phyloP scores from a whole-genome alignment of 1,140 invertebrate genomes.

The Drosophila lini region DNA sequence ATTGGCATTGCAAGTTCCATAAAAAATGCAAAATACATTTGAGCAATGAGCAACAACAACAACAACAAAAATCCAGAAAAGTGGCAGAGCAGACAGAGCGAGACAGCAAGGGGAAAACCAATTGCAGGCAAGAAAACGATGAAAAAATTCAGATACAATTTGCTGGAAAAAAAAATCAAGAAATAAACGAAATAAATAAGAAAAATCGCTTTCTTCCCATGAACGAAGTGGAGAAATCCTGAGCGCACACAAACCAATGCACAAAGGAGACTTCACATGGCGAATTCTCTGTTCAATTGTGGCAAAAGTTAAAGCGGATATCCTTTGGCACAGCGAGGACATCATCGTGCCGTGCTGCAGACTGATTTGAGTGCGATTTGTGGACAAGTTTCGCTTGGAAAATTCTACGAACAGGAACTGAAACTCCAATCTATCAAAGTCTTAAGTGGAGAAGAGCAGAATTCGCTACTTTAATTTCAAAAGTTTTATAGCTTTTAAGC shows the following conservation, averaged over 20 bases:
- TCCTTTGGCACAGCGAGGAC: conserved; percentile 51
- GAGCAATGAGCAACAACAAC: conserved; percentile 50
- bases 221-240: conserved; percentile 42
- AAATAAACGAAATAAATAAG: conserved; percentile 56
- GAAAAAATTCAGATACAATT: conserved; percentile 51
- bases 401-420: conserved; percentile 31
- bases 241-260: conserved; percentile 13
- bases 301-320: conserved; percentile 56
- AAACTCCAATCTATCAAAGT: conserved; percentile 40
- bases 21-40: conserved; percentile 73
- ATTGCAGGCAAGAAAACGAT: conserved; percentile 58
- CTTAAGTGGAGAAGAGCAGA: conserved; percentile 24
- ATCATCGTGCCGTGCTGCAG: conserved; percentile 38
- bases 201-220: conserved; percentile 51
- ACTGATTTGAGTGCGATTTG: conserved; percentile 43
- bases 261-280: conserved; percentile 33
- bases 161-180: conserved; percentile 18
- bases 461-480: conserved; percentile 8
- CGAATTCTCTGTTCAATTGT: conserved; percentile 51
- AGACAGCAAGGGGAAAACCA: conserved; percentile 52
- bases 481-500: conserved; percentile 10
- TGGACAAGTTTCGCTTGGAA: conserved; percentile 30
- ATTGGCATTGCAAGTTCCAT: conserved; percentile 63
- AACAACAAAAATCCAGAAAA: conserved; percentile 36
- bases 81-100: conserved; percentile 32